Evolutionary conservation across 2,888 invertebrate genomes (phyloP).

Genomic region (Athalia rosae): DNA sequence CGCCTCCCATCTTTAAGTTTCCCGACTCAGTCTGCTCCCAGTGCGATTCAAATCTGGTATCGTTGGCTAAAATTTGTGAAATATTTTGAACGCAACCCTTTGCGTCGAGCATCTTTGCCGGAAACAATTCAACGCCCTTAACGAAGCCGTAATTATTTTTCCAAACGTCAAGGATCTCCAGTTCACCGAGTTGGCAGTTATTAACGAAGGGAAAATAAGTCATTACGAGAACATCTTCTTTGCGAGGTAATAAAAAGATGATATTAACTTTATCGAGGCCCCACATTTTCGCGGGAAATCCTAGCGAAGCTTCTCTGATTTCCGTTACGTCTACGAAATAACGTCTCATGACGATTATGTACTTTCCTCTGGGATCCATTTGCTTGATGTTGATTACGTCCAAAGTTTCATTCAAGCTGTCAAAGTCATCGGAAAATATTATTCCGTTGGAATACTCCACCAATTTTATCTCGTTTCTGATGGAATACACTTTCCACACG

Average conservation of each 20-base stretch:
- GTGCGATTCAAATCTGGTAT: neutral
- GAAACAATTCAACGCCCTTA: conserved; percentile 7
- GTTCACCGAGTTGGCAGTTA: conserved; percentile 12
- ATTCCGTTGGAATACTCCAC: neutral
- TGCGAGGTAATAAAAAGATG: conserved; percentile 31
- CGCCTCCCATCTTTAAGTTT: neutral
- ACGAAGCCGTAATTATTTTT: neutral
- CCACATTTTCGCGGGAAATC: conserved; percentile 9
- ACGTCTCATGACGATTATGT: neutral
- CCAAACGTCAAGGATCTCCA: conserved; percentile 8
- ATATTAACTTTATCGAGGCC: conserved; percentile 11
- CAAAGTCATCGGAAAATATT: neutral
- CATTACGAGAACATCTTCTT: conserved; percentile 5
- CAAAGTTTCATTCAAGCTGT: conserved; percentile 10
- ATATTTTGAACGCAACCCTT: conserved; percentile 17
- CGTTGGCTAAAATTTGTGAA: neutral
- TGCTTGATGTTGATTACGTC: neutral
- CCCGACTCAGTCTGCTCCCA: conserved; percentile 9
- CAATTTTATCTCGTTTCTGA: neutral
- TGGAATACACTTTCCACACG: conserved; percentile 23
- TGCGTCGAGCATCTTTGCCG: conserved; percentile 11
- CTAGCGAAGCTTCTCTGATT: conserved; percentile 10
- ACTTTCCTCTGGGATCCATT: neutral
- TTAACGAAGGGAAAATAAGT: conserved; percentile 18
- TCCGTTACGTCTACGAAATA: neutral